Evolutionary conservation across 2,797 vertebrate genomes (phyloP), one percentile per base, ranked within the genome.

Genomic region (Phoebastria nigripes): DNA sequence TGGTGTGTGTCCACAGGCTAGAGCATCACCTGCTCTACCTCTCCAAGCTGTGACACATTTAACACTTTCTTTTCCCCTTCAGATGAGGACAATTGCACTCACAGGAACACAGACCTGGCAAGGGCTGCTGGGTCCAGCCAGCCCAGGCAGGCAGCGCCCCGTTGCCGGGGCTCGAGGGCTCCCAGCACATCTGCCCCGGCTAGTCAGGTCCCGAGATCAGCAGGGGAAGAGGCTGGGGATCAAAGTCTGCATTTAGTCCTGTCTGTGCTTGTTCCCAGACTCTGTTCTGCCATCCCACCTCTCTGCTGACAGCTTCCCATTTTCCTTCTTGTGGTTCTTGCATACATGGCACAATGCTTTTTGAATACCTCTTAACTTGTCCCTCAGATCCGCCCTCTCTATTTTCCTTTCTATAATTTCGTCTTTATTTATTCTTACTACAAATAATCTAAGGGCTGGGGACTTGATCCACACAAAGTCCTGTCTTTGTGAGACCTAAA

Each of bases 281-380:
- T 46, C 73, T 37, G 20, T 44, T 66, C 55, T 85, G 47, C 39
- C 49, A 20, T 62, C 51, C 37, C 29, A 39, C 39, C 37, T 37
- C n/a, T 35, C 42, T 44, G 81, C 78, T 69, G 14, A 21, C 21
- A 69, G 15, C 46, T 56, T 73, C 80, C 69, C 39, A 0, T 55
- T 67, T 35, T 71, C 44, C 41, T 86, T 42, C 41, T n/a, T 49
- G 1, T 44, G 11, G 14, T 47, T 87, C 73, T 65, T 67, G 29
- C 28, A 56, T 11, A 79, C 1, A 0, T 19, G 28, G 33, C 46
- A 73, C 0, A 0, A 31, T n/a, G 29, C 28, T 70, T 74, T 78
- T n/a, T 69, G 33, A 55, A 41, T 12, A 49, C 4, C 29, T 61
- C 33, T 81, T 80, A 29, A 16, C 31, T 67, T 69, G 15, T 33